Conservation (phyloP, 2,113 vertebrate genomes). For the Amblyornis subalaris region DNA sequence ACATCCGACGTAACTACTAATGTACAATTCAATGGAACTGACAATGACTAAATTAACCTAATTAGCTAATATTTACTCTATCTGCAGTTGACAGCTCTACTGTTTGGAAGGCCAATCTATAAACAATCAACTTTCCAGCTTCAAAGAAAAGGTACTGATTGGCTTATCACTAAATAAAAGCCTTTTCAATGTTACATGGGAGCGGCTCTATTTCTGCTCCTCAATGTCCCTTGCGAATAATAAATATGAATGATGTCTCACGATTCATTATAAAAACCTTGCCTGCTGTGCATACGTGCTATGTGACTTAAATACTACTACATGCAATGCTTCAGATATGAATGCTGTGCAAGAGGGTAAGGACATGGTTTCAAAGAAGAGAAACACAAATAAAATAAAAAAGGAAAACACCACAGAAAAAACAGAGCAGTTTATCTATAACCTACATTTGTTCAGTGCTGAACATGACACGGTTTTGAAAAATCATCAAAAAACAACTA, state of each 20-base stretch:
- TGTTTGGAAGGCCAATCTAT: fast-evolving
- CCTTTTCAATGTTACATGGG: neutral
- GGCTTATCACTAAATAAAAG: neutral
- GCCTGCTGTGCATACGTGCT: neutral
- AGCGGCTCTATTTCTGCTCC: neutral
- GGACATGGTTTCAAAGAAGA: neutral
- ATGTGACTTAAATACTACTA: neutral
- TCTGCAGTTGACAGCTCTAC: neutral
- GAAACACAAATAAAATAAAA: neutral
- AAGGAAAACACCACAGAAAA: neutral
- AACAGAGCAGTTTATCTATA: neutral
- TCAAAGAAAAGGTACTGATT: neutral
- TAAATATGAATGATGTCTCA: neutral
- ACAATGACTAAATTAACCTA: neutral
- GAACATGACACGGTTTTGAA: neutral
- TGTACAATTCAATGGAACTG: neutral
- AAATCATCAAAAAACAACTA: neutral
- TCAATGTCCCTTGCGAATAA: neutral
- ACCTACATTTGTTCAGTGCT: neutral
- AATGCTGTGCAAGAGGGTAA: neutral
- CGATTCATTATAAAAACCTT: neutral
- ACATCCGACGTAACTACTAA: neutral
- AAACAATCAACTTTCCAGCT: neutral
- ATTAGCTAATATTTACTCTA: neutral
- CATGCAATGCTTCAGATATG: neutral